Evolutionary conservation across 1,140 invertebrate species (phyloP), one percentile per base, ranked within the genome.

Genomic region (Meloidogyne hapla): DNA sequence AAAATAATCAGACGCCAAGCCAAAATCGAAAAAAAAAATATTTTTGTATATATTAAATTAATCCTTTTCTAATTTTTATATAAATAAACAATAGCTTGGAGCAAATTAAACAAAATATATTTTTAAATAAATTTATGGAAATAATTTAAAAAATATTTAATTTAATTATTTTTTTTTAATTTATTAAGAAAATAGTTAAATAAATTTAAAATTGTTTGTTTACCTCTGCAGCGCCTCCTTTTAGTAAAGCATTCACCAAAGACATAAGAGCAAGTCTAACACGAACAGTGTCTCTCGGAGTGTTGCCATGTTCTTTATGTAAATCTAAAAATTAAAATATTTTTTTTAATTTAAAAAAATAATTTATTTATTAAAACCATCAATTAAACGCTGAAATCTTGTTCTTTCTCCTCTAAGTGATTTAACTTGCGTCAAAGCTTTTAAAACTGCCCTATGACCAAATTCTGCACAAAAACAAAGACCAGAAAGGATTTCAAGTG

Each of bases 221-320:
- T 74, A 90, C 89, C 88, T 97, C 93, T 1, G 96, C 95, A 2
- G 94, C 93, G 1, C 95, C 95, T 84, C 96, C 98, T 88, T 95
- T 95, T 2, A 99, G 89, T 0, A 98, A 93, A 2, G 96, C 95
- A 88, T 99, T 99, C 45, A 98, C 92, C 82, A 99, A 96, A 1
- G 94, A 96, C 94, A 99, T 96, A 67, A 98, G 93, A 6, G 95
- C 95, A 0, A 95, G 97, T 89, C 98, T 77, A 33, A 86, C 82
- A 33, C 82, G 38, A 72, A 83, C 84, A 15, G 84, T 81, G 15
- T 85, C 84, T 15, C 84, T 63, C 2, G 67, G 28, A n/a, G 67
- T 69, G 15, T 68, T 45, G 13, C 79, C 79, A 66, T 81, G 80
- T 61, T 85, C 82, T 13, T 72, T 73, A 66, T 61, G 73, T 45